Conservation (phyloP, 1,140 invertebrate genomes). For the Periplaneta americana region DNA sequence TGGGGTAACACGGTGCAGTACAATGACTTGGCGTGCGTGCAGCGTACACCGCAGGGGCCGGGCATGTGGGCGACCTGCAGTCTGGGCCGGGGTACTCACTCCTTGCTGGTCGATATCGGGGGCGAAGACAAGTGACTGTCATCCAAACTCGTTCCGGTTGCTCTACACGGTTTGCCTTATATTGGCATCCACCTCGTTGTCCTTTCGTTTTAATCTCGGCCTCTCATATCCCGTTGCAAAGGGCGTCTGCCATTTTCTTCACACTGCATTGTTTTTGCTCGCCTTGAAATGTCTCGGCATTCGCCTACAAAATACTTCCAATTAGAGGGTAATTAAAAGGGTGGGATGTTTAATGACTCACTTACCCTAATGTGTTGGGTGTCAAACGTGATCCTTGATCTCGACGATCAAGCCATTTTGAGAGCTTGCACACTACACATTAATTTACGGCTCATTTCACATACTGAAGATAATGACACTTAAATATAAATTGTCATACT, state of each 20-base stretch:
- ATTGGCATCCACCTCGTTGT: background rate
- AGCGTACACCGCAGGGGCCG: background rate
- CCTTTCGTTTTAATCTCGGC: background rate
- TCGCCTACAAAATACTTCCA: background rate
- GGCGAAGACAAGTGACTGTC: background rate
- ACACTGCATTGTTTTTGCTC: background rate
- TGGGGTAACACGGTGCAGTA: background rate
- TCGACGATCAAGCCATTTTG: too few species aligned
- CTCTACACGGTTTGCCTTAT: too few species aligned
- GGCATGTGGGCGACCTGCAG: background rate
- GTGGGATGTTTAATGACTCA: background rate
- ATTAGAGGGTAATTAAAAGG: background rate
- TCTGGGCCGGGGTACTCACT: background rate
- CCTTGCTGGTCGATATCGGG: background rate
- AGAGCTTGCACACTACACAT: too few species aligned
- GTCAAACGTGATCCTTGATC: too few species aligned
- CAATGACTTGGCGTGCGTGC: background rate
- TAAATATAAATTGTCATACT: too few species aligned
- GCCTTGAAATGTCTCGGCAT: background rate
- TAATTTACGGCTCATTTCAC: too few species aligned
- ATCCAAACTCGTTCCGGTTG: background rate
- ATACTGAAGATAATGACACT: too few species aligned
- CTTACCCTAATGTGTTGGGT: too few species aligned
- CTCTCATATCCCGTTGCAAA: background rate
- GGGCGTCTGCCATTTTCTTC: background rate